These are phyloP conservation scores for Cavia aperea DNA, from an alignment of 2,113 vertebrate species.

Conservation along the genomic window DNA sequence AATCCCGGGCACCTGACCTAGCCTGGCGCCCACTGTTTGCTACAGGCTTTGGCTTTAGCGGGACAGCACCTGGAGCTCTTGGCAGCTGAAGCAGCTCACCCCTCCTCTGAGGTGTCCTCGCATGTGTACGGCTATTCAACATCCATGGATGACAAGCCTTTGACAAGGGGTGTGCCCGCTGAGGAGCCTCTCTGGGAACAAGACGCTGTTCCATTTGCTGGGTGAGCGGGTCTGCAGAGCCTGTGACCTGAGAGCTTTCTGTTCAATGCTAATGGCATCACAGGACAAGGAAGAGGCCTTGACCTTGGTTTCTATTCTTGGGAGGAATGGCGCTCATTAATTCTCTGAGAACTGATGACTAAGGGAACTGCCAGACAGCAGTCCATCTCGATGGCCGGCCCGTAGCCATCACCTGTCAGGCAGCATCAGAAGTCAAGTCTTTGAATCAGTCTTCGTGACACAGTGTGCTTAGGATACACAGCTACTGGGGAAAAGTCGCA, in stretches of 20 bases:
- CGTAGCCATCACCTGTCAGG: constrained; percentile 40
- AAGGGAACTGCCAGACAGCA: constrained; percentile 39
- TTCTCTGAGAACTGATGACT: constrained; percentile 63
- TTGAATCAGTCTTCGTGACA: not conserved
- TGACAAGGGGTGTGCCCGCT: constrained; percentile 18
- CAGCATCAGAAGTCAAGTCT: constrained; percentile 49
- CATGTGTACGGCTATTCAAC: not conserved
- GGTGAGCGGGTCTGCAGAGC: constrained; percentile 31
- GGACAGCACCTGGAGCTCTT: constrained; percentile 20
- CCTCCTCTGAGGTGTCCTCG: not conserved
- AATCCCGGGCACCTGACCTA: not conserved
- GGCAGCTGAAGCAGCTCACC: not conserved
- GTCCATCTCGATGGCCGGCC: constrained; percentile 23
- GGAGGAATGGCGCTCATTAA: constrained; percentile 57
- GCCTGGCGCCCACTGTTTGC: not conserved
- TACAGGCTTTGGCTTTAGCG: not conserved
- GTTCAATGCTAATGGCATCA: constrained; percentile 55
- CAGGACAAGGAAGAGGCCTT: constrained; percentile 43
- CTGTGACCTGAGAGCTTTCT: constrained; percentile 44
- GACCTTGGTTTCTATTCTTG: constrained; percentile 61
- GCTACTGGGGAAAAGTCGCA: constrained; percentile 55
- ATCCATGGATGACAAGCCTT: not conserved
- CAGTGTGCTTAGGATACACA: constrained; percentile 25
- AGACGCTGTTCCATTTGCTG: constrained; percentile 47
- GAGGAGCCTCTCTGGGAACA: constrained; percentile 14